Evolutionary conservation across 2,113 vertebrate genomes (phyloP), one percentile per base, ranked within the genome.

Genomic region (Psephotus haematonotus): DNA sequence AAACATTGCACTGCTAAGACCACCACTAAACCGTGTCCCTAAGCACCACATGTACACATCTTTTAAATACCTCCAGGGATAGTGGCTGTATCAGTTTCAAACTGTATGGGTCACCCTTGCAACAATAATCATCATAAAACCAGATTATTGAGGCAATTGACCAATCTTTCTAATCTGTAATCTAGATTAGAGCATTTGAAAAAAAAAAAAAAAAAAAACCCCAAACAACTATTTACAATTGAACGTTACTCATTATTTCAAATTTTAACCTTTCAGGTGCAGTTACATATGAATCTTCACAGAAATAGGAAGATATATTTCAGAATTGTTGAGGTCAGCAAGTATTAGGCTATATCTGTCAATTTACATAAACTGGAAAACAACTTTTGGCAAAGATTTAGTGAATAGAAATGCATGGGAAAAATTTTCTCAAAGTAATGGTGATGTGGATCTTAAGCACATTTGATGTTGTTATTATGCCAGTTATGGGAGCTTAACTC

Each of bases 11-110:
- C 31, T 50, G 23, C 28, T 20, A 80, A 84, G 9, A 4, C 14
- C 7, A 31, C 7, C 14, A 28, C 35, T 44, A 44, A 35, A 47
- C 4, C 1, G 0, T 39, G 10, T 33, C 17, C 25, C 20, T 50
- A 57, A 63, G 11, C 1, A 3, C 7, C 15, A 43, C 2, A 3
- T 47, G 17, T 59, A 43, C 47, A 41, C 4, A 8, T 29, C 62
- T 41, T 46, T 64, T 46, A 65, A 35, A 9, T 69, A 57, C 13
- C 28, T 41, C 33, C 12, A 24, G 13, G 25, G 5, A 57, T 35
- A 10, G 13, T 33, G 11, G 5, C 29, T 35, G 17, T 39, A 55
- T 64, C 20, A 3, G 3, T 69, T 80, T 69, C 37, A 71, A 59
- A 47, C 15, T 18, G 18, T 22, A 29, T n/a, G 33, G 20, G 12